Percentiles rank a stretch among this genome's conserved stretches.
Evolutionary conservation across 2,113 vertebrate species (phyloP).

Genomic region (Agapornis roseicollis): DNA sequence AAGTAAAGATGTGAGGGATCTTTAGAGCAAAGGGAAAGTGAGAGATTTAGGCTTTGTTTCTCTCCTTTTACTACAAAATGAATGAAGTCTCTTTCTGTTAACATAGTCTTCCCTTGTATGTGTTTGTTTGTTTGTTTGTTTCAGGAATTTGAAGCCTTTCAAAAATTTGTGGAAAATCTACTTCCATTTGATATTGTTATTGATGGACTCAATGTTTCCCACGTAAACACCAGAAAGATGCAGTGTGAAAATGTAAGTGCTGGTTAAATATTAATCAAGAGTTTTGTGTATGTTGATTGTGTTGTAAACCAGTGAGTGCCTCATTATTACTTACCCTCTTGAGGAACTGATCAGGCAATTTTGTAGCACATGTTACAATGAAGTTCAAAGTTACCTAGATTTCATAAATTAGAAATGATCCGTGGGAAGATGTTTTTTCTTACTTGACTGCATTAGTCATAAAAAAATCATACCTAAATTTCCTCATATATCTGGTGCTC

Average conservation of each 20-base stretch:
- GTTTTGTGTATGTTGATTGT: not conserved
- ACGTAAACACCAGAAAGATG: conserved; percentile 57
- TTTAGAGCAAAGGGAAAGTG: not conserved
- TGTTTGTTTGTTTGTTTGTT: conserved; percentile 15
- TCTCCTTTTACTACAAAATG: not conserved
- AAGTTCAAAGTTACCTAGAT: not conserved
- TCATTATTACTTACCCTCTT: conserved; percentile 35
- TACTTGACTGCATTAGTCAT: not conserved
- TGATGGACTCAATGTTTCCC: conserved; percentile 92
- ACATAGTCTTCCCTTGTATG: not conserved
- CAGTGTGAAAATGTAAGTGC: conserved; percentile 85
- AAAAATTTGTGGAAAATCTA: conserved; percentile 80
- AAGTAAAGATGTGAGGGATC: not conserved
- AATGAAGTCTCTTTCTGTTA: not conserved
- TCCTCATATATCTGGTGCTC: not conserved
- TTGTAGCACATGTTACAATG: not conserved
- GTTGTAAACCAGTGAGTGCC: not conserved
- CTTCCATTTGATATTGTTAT: conserved; percentile 90
- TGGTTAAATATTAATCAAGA: conserved; percentile 53
- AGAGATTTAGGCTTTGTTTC: not conserved
- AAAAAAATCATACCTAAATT: not conserved
- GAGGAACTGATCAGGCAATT: not conserved
- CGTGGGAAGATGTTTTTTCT: not conserved
- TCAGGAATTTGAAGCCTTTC: conserved; percentile 89
- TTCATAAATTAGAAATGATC: not conserved